Base-by-base conservation (phyloP, 2,113 vertebrate species). In the Chelonoidis abingdonii region DNA sequence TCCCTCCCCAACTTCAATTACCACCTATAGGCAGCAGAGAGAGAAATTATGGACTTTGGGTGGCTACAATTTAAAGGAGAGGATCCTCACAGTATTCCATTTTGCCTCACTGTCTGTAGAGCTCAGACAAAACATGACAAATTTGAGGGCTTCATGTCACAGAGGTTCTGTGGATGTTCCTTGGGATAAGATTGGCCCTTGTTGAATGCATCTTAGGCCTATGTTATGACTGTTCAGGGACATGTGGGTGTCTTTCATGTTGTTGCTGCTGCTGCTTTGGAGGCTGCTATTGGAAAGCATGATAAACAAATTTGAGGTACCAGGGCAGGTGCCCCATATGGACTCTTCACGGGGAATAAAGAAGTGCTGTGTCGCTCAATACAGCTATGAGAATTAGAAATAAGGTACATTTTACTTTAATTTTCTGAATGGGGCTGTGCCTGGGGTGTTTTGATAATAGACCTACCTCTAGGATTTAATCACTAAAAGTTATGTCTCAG, bases 281-380 rank as follows among this genome's bases (percentile, higher is more conserved):
- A 89, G 35, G 62, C 56, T 11, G 0, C 1, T 94, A 35, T 47
- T 31, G 57, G 72, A 92, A 80, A 8, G 52, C 1, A 6, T 76
- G 9, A 80, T 84, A 7, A 56, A 21, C 25, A 11, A 2, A 1
- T 72, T 0, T 53, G 21, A 83, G 4, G 38, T 25, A 27, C 75
- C 25, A 47, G 75, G 25, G 6, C 24, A 78, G 25, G 5, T 27
- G 41, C 86, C 93, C 89, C 65, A 44, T 38, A 65, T 54, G 59
- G 41, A 21, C 31, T 87, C 19, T 16, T 87, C 21, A 35, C 87
- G 38, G 52, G 83, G 49, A 84, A 80, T 84, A 54, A 52, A 49
- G 69, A 92, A 92, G 57, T 50, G 78, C 79, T 84, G 49, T 88
- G 54, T 89, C 87, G 54, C 90, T 53, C 88, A 91, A 6, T 93